Percentiles rank a stretch among this genome's conserved stretches.
Evolutionary conservation across 1,140 invertebrate species (phyloP).

Genomic region (Bactericera cockerelli): DNA sequence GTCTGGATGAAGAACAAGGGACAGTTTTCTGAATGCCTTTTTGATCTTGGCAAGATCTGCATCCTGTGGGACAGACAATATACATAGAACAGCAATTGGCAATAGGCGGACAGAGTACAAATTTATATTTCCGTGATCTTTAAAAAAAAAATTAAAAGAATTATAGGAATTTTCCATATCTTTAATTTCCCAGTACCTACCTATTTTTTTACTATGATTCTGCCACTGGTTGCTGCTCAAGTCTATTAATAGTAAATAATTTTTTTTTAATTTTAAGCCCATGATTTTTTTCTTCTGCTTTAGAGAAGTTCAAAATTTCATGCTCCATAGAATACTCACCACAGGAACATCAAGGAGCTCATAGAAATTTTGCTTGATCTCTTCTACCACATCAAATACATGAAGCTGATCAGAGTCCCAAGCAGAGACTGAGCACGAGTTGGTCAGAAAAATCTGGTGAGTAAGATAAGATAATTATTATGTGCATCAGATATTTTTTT

Average conservation of each 20-base stretch:
- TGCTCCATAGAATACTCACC: constrained; percentile 44
- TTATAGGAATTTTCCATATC: too few relatives aligned
- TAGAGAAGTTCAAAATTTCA: neutral
- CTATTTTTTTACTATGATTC: too few relatives aligned
- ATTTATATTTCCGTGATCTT: too few relatives aligned
- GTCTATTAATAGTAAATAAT: too few relatives aligned
- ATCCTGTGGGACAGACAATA: constrained; percentile 43
- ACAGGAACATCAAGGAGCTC: constrained; percentile 64
- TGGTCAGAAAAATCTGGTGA: neutral
- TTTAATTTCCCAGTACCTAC: too few relatives aligned
- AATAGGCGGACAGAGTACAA: too few relatives aligned
- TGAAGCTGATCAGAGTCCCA: constrained; percentile 85
- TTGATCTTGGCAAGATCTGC: constrained; percentile 69
- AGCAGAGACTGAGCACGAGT: constrained; percentile 20
- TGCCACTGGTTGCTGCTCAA: too few relatives aligned
- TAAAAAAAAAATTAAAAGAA: too few relatives aligned
- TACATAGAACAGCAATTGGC: too few relatives aligned
- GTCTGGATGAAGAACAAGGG: constrained; percentile 83
- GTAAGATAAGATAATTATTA: too few relatives aligned
- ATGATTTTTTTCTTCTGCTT: too few relatives aligned
- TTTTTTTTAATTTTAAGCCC: neutral
- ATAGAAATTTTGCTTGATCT: constrained; percentile 91
- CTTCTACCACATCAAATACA: constrained; percentile 92
- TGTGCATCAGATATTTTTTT: too few relatives aligned
- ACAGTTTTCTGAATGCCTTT: constrained; percentile 76